Evolutionary conservation across 2,113 vertebrate species (phyloP).

Genomic region (Mesocricetus auratus): DNA sequence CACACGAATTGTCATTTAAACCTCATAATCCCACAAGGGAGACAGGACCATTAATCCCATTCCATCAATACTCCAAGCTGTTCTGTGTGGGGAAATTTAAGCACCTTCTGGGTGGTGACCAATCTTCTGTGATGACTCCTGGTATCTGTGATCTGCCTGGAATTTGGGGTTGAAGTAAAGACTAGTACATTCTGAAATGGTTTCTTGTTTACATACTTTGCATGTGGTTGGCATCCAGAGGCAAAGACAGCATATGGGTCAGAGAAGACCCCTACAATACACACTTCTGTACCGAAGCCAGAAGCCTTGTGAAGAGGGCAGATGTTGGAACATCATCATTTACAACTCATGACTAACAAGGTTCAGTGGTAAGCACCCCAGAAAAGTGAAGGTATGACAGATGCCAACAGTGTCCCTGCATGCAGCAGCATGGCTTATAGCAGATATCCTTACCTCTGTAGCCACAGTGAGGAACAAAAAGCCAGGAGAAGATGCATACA

Average conservation of each 20-base stretch:
- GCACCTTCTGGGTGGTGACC: fast-evolving
- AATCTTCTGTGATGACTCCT: not conserved
- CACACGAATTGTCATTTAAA: not conserved
- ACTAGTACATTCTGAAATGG: not conserved
- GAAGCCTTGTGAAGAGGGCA: not conserved
- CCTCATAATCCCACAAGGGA: not conserved
- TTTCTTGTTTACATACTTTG: not conserved
- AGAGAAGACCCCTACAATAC: not conserved
- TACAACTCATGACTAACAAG: not conserved
- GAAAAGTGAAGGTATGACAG: not conserved
- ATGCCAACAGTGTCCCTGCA: fast-evolving
- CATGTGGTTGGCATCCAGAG: not conserved
- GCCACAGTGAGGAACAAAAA: not conserved
- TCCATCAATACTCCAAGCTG: not conserved
- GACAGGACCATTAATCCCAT: not conserved
- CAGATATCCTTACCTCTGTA: not conserved
- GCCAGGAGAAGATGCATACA: not conserved
- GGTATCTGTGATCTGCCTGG: not conserved
- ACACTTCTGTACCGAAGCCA: not conserved
- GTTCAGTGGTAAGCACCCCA: fast-evolving
- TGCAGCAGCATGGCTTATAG: too few relatives aligned
- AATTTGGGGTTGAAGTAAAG: not conserved
- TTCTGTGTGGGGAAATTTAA: not conserved
- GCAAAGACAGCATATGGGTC: not conserved
- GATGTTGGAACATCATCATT: not conserved